phyloP scores from a whole-genome alignment of 2,888 invertebrate genomes.

The Scaptomyza tumidula region DNA sequence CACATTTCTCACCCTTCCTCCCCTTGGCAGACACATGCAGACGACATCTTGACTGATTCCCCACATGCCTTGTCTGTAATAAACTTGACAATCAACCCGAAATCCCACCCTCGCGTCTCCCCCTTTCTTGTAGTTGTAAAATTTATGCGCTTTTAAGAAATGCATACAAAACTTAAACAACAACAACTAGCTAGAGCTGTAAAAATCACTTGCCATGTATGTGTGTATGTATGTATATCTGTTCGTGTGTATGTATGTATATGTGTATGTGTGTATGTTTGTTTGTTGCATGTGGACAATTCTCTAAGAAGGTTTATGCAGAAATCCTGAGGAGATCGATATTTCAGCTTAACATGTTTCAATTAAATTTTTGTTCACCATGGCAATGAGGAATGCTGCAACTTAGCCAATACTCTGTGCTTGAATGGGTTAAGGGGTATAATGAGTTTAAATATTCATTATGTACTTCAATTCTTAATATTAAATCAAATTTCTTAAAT shows the following conservation, averaged over 20 bases:
- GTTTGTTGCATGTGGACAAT: slow-evolving; percentile 14
- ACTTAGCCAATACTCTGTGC: neutral
- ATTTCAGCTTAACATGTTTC: slow-evolving; percentile 27
- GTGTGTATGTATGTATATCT: neutral
- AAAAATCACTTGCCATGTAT: slow-evolving; percentile 21
- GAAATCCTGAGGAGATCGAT: slow-evolving; percentile 30
- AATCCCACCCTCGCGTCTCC: neutral
- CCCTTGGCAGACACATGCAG: slow-evolving; percentile 1
- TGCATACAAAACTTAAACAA: slow-evolving; percentile 56
- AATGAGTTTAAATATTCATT: too few relatives aligned
- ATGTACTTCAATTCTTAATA: too few relatives aligned
- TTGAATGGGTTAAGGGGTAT: too few relatives aligned
- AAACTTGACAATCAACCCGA: slow-evolving; percentile 43
- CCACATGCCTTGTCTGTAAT: slow-evolving; percentile 44
- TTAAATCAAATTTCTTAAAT: too few relatives aligned
- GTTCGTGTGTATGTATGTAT: neutral
- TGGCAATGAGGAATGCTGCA: neutral
- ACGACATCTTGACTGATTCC: slow-evolving; percentile 46
- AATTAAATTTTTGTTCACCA: slow-evolving; percentile 48
- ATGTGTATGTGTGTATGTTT: neutral
- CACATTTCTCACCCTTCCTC: slow-evolving; percentile 54
- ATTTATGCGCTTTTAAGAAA: slow-evolving; percentile 69
- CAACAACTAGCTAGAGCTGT: slow-evolving; percentile 17
- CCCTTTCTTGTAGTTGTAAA: slow-evolving; percentile 22
- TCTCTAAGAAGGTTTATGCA: slow-evolving; percentile 2